Evolutionary conservation across 2,113 vertebrate genomes (phyloP).

Genomic region (Colius striatus): DNA sequence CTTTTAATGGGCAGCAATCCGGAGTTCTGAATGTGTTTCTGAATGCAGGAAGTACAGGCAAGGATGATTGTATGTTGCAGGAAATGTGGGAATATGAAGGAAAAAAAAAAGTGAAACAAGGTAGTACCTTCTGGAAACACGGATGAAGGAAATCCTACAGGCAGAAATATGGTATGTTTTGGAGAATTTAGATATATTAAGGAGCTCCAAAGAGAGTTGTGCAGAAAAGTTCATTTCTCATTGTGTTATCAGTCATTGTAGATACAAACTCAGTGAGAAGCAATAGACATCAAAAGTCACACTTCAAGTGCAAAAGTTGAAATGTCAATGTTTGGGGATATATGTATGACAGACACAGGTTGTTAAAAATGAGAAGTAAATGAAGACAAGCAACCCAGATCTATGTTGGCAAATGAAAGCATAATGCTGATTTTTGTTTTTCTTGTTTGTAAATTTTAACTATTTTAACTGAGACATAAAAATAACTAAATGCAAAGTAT

Average conservation of each 20-base stretch:
- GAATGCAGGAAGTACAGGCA: background rate
- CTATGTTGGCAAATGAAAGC: background rate
- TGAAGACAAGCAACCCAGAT: background rate
- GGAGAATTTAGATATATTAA: background rate
- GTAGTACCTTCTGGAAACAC: background rate
- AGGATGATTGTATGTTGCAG: background rate
- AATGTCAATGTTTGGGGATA: background rate
- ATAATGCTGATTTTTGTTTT: background rate
- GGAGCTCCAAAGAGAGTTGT: background rate
- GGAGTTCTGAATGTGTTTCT: background rate
- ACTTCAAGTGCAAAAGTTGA: background rate
- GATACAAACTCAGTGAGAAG: background rate
- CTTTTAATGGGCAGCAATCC: background rate
- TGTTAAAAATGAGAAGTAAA: background rate
- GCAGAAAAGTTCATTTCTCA: background rate
- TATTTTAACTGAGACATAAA: background rate
- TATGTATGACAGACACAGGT: background rate
- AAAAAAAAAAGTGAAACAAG: background rate
- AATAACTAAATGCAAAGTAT: background rate
- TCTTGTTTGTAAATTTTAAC: background rate
- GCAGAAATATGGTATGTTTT: background rate
- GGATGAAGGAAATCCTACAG: background rate
- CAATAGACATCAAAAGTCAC: background rate
- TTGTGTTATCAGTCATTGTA: background rate
- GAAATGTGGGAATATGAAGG: background rate